Percentiles rank a stretch among this genome's conserved stretches.
Conservation (phyloP, 2,888 invertebrate genomes). For the Allolobophora icterica region DNA sequence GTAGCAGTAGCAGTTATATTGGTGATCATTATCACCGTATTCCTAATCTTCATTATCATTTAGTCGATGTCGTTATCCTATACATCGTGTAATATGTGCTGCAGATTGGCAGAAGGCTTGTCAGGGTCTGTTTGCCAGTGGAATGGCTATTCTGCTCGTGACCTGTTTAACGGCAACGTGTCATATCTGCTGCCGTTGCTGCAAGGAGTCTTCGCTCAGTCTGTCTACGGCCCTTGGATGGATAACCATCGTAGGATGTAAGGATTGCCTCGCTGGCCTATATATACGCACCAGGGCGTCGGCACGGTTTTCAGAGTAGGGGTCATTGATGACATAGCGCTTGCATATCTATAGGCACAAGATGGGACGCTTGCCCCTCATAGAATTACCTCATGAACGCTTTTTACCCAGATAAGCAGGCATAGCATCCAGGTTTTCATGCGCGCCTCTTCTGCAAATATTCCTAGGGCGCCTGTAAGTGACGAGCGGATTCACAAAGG, state of each 20-base stretch:
- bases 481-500: no score
- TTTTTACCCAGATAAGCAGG: no score
- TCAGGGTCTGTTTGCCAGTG: constrained; percentile 21
- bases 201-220: background rate
- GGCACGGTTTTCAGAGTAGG: no score
- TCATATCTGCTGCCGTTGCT: constrained; percentile 20
- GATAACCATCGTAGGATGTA: constrained; percentile 19
- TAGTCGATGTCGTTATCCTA: background rate
- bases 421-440: no score
- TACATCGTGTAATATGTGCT: background rate
- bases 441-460: no score
- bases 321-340: no score
- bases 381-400: no score
- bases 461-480: no score
- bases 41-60: background rate
- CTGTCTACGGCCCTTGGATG: background rate
- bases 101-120: constrained; percentile 18
- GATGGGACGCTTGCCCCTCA: no score
- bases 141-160: constrained; percentile 7
- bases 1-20: background rate
- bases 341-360: no score
- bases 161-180: background rate
- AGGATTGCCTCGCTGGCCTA: background rate
- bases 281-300: no score
- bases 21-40: background rate